Base-by-base conservation (phyloP, 2,888 invertebrate species). In the Beris morrisii region DNA sequence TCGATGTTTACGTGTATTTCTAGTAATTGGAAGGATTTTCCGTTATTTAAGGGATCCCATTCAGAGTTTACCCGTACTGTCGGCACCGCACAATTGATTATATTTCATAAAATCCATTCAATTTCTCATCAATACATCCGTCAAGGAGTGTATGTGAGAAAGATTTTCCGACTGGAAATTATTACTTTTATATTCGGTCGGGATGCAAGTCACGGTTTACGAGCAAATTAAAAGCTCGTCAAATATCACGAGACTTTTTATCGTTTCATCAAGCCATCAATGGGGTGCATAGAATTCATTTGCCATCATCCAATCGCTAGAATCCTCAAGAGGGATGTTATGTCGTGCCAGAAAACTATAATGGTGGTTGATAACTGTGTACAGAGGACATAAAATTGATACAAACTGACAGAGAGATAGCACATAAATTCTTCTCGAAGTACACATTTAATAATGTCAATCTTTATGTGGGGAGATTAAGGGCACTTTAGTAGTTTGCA, bases 21-120 rank as follows among this genome's bases (percentile, higher is more conserved):
- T 32, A n/a, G 59, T 67, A 67, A 67, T 67, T 67, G 67, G 59
- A 22, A 38, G 65, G 67, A 64, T 67, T 67, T 53, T 28, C 5
- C 7, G 53, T n/a, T 15, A 48, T 48, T 48, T 15, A 48, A 48
- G 48, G 15, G 48, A 15, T 48, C 48, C 15, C 15, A 15, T 48
- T 38, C 38, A 38, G 38, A 38, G 38, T 38, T 38, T 38, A 9
- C 9, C 9, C 9, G 5, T 9, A 38, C 38, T 38, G 9, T 9
- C 38, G 38, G 7, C 38, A 38, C 38, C 38, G 9, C 38, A 5
- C 22, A 38, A 38, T 38, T 38, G 38, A 38, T 38, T 38, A 38
- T 38, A 7, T 38, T 38, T 38, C 38, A 38, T 9, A 9, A 38
- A 38, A 48, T 15, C 46, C 31, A 59, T 59, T 59, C 44, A 46